Conservation (phyloP, 1,140 invertebrate species). For the Arctopsyche grandis region DNA sequence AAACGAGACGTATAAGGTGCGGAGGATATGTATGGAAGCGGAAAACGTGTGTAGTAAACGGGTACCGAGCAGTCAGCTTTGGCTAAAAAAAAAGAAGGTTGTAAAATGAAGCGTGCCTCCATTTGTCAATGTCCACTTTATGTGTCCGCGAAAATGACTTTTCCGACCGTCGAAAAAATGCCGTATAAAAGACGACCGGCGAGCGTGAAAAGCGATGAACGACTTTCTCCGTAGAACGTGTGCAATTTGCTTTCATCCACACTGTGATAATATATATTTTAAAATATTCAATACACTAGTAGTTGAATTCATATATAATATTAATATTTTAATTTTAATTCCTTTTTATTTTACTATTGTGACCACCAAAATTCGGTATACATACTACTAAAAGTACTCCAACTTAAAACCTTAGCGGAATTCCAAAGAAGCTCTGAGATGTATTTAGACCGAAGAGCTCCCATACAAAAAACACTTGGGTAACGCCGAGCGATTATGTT, state of each 20-base stretch:
- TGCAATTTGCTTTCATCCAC: not conserved
- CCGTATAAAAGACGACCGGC: not conserved
- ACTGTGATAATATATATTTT: no score
- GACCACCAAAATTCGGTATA: no score
- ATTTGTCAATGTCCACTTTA: constrained; percentile 42
- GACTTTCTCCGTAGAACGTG: not conserved
- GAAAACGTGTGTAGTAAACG: not conserved
- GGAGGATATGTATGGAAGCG: not conserved
- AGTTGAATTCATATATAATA: no score
- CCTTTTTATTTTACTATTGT: no score
- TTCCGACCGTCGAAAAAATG: constrained; percentile 10
- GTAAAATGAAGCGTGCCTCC: constrained; percentile 34
- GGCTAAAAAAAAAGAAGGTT: constrained; percentile 4
- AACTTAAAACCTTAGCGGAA: no score
- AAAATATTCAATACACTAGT: no score
- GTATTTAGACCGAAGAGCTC: no score
- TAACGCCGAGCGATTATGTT: no score
- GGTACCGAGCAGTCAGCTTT: not conserved
- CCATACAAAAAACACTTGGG: no score
- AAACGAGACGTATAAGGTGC: not conserved
- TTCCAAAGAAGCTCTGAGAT: no score
- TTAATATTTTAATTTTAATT: no score
- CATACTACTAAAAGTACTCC: no score
- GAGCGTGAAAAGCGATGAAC: constrained; percentile 22
- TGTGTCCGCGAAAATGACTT: constrained; percentile 42